Evolutionary conservation across 2,113 vertebrate genomes (phyloP), one percentile per base, ranked within the genome.

Genomic region (Candoia aspera): DNA sequence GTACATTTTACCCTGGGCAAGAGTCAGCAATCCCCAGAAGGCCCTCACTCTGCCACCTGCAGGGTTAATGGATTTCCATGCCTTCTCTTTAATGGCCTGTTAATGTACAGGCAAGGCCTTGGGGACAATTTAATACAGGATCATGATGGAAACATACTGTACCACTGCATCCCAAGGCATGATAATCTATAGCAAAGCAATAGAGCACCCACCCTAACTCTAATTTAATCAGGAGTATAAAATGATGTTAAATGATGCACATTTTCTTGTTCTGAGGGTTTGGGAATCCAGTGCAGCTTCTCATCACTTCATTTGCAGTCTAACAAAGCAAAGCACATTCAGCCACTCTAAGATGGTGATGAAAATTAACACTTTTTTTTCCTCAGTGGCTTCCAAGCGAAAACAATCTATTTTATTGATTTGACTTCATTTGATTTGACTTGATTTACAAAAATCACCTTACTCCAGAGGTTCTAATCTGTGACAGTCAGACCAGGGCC

Each of bases 1-100:
- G 90, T 86, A 94, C 49, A 5, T 0, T 93, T 87, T n/a, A 62
- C 9, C 84, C 3, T 29, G 89, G 59, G 59, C 42, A 84, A 84
- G 42, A 93, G 54, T 6, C 84, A 68, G 89, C 53, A 93, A 95
- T 92, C 68, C 89, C 84, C 42, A 60, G 29, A 1, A 91, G 60
- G 85, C 87, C 90, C 86, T 84, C 84, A 64, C 54, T 92, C 60
- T 0, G 0, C 89, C 86, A 94, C 46, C 46, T 57, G 54, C 23
- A 79, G 2, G 10, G 4, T 62, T 73, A 87, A 88, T n/a, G 24
- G 86, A 68, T 37, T 54, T 73, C 24, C 55, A 79, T 73, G 53
- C 53, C 53, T 87, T 87, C 53, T 87, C 90, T 87, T 62, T 42
- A 42, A 86, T 5, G 60, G 33, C 9, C 60, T 73, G 58, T 62